Conservation (phyloP, 2,113 vertebrate genomes). For the Tiliqua scincoides region DNA sequence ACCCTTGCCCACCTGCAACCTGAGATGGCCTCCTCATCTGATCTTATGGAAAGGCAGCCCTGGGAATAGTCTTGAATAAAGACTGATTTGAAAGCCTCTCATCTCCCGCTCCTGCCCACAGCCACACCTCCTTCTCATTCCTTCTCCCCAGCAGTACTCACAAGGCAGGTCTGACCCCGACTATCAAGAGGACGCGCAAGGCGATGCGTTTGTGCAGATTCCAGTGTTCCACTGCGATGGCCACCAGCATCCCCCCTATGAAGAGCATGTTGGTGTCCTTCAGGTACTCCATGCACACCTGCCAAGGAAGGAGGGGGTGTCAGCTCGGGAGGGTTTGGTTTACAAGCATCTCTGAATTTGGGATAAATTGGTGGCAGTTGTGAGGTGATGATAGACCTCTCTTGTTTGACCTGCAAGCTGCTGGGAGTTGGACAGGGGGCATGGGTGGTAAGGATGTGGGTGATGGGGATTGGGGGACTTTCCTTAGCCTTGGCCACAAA, state of each 20-base stretch:
- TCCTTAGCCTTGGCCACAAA: too few relatives aligned
- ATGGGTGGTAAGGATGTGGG: too few relatives aligned
- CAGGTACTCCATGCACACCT: constrained; percentile 89
- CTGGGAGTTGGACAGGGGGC: too few relatives aligned
- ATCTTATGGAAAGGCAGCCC: background rate
- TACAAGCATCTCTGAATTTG: background rate
- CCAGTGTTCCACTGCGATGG: constrained; percentile 88
- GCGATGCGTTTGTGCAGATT: constrained; percentile 92
- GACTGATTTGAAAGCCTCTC: background rate
- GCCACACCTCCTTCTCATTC: background rate
- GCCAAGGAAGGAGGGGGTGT: background rate
- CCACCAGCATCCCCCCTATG: constrained; percentile 89
- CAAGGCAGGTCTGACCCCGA: constrained; percentile 90
- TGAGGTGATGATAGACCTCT: too few relatives aligned
- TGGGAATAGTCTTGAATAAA: background rate
- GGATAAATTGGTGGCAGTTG: background rate
- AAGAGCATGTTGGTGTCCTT: constrained; percentile 93
- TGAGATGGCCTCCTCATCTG: too few relatives aligned
- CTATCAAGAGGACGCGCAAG: constrained; percentile 82
- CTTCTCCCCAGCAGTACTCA: constrained; percentile 74
- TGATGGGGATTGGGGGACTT: too few relatives aligned
- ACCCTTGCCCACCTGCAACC: too few relatives aligned
- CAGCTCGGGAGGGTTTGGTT: background rate
- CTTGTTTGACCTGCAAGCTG: too few relatives aligned
- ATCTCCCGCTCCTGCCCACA: background rate